Percentiles rank a stretch among this genome's conserved stretches.
These are phyloP conservation scores for Sphaerophoria taeniata DNA, from an alignment of 2,888 invertebrate species.

Conservation along the genomic window DNA sequence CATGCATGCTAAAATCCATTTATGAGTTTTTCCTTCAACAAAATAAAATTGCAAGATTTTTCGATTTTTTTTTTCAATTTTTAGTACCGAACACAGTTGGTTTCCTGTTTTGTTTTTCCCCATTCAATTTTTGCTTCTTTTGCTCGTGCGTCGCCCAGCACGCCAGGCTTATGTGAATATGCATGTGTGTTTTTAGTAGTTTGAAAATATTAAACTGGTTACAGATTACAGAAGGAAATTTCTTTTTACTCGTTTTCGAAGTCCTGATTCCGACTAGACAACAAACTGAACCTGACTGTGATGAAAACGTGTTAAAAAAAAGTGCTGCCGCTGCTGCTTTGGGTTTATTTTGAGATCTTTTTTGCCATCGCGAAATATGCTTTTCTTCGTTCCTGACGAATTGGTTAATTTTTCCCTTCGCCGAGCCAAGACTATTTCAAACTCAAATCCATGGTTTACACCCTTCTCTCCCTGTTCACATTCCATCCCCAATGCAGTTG, in stretches of 20 bases:
- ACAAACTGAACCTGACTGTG: neutral
- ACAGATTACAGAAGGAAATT: no score
- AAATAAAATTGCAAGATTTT: slow-evolving; percentile 56
- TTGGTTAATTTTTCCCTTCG: slow-evolving; percentile 25
- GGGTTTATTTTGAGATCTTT: neutral
- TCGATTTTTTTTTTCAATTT: slow-evolving; percentile 4
- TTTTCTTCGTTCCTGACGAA: neutral
- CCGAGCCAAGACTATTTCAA: slow-evolving; percentile 3
- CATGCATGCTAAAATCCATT: slow-evolving; percentile 72
- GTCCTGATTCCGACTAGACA: neutral
- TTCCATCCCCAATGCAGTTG: neutral
- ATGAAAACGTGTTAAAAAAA: neutral
- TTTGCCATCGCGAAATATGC: neutral
- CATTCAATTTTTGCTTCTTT: neutral
- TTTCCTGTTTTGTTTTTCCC: neutral
- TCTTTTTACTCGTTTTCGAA: no score
- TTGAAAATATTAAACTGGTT: no score
- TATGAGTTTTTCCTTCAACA: slow-evolving; percentile 61
- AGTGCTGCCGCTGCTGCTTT: slow-evolving; percentile 1
- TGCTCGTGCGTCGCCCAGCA: neutral
- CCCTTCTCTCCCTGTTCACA: neutral
- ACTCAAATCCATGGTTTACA: neutral
- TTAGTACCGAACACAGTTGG: no score
- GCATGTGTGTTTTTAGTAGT: no score
- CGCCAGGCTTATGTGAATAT: no score